Evolutionary conservation across 2,888 invertebrate species (phyloP).

Genomic region (Drosophila silvestris): DNA sequence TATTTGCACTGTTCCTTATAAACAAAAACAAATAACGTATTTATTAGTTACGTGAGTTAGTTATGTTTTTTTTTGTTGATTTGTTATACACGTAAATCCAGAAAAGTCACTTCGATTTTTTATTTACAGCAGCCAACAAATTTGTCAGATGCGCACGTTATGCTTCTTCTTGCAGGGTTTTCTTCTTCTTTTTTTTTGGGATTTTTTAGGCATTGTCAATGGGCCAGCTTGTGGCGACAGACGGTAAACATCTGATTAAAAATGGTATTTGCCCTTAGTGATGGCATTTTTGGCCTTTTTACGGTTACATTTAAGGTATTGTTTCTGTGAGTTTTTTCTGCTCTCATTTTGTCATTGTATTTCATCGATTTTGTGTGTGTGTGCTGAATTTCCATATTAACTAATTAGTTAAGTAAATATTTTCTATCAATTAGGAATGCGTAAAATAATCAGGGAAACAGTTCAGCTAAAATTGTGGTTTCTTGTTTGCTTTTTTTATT

Average conservation of each 20-base stretch:
- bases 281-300: background rate
- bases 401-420: slow-evolving; percentile 36
- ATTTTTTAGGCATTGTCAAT: slow-evolving; percentile 53
- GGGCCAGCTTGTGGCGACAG: slow-evolving; percentile 44
- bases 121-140: slow-evolving; percentile 59
- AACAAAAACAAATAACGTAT: slow-evolving; percentile 9
- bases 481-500: background rate
- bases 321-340: background rate
- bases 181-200: slow-evolving; percentile 32
- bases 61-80: slow-evolving; percentile 12
- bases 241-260: slow-evolving; percentile 54
- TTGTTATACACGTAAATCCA: slow-evolving; percentile 31
- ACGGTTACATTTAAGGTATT: background rate
- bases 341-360: background rate
- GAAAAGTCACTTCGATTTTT: slow-evolving; percentile 55
- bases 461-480: slow-evolving; percentile 24
- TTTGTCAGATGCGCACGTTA: slow-evolving; percentile 63
- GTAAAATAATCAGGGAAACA: slow-evolving; percentile 24
- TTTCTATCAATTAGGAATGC: slow-evolving; percentile 22
- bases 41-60: background rate
- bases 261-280: slow-evolving; percentile 17
- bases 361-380: background rate
- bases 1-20: slow-evolving; percentile 2
- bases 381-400: background rate
- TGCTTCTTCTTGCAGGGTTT: slow-evolving; percentile 51